A percentile compares a stretch with the other conserved stretches of the same genome.
Evolutionary conservation across 2,113 vertebrate species (phyloP).

Genomic region (Ciconia boyciana): DNA sequence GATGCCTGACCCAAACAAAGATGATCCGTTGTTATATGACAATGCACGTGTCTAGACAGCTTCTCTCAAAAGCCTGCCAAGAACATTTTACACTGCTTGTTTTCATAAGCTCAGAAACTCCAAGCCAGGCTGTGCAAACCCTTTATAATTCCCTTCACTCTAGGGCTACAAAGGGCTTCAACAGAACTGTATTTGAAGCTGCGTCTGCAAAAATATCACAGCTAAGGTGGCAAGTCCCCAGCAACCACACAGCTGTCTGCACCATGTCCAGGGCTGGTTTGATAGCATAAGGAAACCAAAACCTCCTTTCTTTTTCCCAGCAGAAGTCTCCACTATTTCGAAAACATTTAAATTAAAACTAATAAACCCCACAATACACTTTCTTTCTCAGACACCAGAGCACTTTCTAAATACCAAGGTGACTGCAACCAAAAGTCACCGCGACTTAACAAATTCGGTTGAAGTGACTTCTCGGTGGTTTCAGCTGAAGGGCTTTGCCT

Average conservation of each 20-base stretch:
- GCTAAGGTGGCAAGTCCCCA: neutral
- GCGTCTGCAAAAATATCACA: neutral
- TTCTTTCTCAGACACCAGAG: neutral
- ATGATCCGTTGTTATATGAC: neutral
- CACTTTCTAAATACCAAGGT: slow-evolving; percentile 21
- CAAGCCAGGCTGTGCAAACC: neutral
- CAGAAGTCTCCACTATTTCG: neutral
- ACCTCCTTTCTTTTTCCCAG: neutral
- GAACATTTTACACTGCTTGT: neutral
- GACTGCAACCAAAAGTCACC: slow-evolving; percentile 1
- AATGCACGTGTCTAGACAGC: neutral
- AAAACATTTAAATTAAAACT: neutral
- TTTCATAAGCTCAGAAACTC: slow-evolving; percentile 1
- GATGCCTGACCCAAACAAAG: neutral
- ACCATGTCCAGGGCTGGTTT: neutral
- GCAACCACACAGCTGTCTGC: neutral
- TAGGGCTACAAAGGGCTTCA: neutral
- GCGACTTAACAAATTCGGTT: neutral
- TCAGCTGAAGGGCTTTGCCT: neutral
- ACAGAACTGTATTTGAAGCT: neutral
- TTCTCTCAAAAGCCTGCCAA: slow-evolving; percentile 9
- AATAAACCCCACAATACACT: neutral
- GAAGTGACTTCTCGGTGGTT: neutral
- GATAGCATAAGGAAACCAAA: neutral
- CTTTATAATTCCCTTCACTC: neutral